Conservation (phyloP, 2,113 vertebrate genomes). For the Oncorhynchus clarkii region DNA sequence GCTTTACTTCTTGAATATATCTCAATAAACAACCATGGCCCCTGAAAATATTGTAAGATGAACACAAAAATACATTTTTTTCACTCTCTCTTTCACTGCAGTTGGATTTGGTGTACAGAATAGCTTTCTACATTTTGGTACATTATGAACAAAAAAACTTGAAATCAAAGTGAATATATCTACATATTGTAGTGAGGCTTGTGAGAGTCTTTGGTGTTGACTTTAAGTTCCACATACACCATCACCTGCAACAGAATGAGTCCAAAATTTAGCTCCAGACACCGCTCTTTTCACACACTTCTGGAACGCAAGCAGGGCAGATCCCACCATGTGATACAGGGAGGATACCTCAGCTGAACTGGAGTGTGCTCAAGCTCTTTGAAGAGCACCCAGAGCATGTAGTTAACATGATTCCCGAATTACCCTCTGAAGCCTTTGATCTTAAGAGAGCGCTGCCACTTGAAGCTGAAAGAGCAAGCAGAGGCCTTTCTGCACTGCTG, state of each 20-base stretch:
- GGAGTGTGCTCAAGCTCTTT: conserved; percentile 6
- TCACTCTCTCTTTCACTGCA: too few relatives aligned
- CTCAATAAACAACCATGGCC: too few relatives aligned
- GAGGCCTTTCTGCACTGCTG: too few relatives aligned
- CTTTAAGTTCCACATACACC: not conserved
- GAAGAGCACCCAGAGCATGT: conserved; percentile 4
- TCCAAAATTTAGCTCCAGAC: not conserved
- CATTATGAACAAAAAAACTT: not conserved
- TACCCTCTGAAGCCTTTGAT: conserved; percentile 22
- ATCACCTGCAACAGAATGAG: not conserved
- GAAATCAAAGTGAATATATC: not conserved
- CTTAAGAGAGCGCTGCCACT: conserved; percentile 15
- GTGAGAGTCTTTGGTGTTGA: not conserved
- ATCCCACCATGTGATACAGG: not conserved
- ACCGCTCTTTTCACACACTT: not conserved
- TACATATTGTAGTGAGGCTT: not conserved
- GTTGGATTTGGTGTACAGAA: not conserved
- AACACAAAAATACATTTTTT: not conserved
- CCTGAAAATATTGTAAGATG: not conserved
- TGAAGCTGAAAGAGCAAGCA: not conserved
- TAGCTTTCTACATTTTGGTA: not conserved
- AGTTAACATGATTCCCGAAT: conserved; percentile 19
- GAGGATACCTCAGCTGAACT: conserved; percentile 8
- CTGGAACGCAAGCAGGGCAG: not conserved
- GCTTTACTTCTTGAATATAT: not conserved